These are phyloP conservation scores for Tretioscincus oriximinensis DNA, from an alignment of 2,113 vertebrate species.

Conservation along the genomic window DNA sequence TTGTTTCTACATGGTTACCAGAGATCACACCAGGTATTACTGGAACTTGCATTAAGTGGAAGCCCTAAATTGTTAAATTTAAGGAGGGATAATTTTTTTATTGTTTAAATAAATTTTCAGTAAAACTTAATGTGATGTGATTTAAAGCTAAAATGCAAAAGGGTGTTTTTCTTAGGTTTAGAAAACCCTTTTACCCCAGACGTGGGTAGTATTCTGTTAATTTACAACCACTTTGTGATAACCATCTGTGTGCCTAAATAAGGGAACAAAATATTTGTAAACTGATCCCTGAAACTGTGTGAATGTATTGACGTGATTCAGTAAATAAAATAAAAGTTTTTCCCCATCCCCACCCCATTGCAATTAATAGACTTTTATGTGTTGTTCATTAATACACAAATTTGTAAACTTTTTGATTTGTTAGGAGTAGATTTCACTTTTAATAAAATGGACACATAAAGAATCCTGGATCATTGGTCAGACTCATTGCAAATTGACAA, in stretches of 20 bases:
- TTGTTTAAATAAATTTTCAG: conserved; percentile 46
- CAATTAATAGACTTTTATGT: conserved; percentile 20
- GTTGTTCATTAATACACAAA: conserved; percentile 9
- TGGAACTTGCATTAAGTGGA: conserved; percentile 43
- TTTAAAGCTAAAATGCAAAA: conserved; percentile 39
- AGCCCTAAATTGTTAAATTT: conserved; percentile 56
- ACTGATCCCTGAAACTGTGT: conserved; percentile 60
- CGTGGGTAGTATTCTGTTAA: conserved; percentile 49
- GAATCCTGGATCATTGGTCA: conserved; percentile 16
- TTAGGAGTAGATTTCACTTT: conserved; percentile 1
- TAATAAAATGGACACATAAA: conserved; percentile 34
- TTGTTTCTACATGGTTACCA: conserved; percentile 51
- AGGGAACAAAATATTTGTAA: conserved; percentile 56
- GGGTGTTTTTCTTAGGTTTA: conserved; percentile 45
- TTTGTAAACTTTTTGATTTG: conserved; percentile 1
- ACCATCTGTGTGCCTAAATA: conserved; percentile 59
- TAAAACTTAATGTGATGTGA: conserved; percentile 54
- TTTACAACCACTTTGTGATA: conserved; percentile 54
- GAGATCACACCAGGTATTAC: conserved; percentile 48
- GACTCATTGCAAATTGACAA: not conserved
- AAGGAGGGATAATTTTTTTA: conserved; percentile 59
- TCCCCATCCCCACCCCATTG: conserved; percentile 49
- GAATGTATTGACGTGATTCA: conserved; percentile 64
- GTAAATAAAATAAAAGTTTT: conserved; percentile 64
- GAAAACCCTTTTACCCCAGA: conserved; percentile 58